Percentiles rank a stretch among this genome's conserved stretches.
Evolutionary conservation across 2,797 vertebrate species (phyloP).

Genomic region (Carapus acus): DNA sequence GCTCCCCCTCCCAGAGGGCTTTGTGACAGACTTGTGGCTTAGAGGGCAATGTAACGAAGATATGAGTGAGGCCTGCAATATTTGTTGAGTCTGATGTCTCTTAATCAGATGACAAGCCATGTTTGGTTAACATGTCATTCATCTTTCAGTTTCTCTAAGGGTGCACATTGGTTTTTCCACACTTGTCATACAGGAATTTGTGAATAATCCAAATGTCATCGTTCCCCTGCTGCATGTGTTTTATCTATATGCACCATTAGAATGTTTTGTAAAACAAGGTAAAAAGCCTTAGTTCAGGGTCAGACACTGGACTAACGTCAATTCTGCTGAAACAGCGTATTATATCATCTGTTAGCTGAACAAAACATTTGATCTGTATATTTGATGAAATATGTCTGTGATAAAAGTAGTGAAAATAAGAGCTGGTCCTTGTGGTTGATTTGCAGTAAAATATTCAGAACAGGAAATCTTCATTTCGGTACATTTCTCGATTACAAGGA

Average conservation of each 20-base stretch:
- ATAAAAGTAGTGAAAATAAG: slow-evolving; percentile 63
- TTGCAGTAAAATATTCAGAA: too few species aligned
- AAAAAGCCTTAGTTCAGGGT: slow-evolving; percentile 71
- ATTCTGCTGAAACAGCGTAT: slow-evolving; percentile 47
- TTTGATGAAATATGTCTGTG: slow-evolving; percentile 64
- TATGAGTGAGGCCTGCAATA: slow-evolving; percentile 8
- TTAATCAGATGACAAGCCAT: slow-evolving; percentile 8
- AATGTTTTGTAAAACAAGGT: slow-evolving; percentile 63
- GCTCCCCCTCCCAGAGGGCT: slow-evolving; percentile 11
- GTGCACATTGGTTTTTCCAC: neutral
- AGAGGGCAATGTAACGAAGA: neutral
- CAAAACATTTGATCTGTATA: slow-evolving; percentile 59
- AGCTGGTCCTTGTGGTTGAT: neutral
- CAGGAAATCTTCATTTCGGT: too few species aligned
- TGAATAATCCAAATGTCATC: slow-evolving; percentile 29
- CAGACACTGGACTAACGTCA: slow-evolving; percentile 69
- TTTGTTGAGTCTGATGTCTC: too few species aligned
- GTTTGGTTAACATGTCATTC: slow-evolving; percentile 5
- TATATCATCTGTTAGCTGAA: slow-evolving; percentile 48
- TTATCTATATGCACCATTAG: slow-evolving; percentile 48
- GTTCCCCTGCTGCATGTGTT: slow-evolving; percentile 60
- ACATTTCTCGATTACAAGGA: too few species aligned
- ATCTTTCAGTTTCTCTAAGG: slow-evolving; percentile 6
- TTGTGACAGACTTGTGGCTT: slow-evolving; percentile 8
- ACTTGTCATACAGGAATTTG: slow-evolving; percentile 20